Conservation (phyloP, 2,888 invertebrate genomes). For the Glaucopsyche alexis region DNA sequence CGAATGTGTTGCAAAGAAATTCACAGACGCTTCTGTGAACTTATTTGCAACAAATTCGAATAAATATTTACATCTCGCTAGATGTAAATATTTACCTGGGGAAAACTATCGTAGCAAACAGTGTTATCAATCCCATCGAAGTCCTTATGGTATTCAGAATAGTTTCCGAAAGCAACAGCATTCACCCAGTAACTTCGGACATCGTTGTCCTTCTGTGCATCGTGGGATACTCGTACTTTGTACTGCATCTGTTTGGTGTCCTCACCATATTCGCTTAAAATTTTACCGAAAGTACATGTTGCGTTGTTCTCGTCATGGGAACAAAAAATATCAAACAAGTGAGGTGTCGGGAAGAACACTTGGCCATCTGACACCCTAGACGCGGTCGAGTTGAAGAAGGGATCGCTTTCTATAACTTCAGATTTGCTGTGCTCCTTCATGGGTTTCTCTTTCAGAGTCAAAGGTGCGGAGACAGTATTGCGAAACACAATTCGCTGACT, state of each 20-base stretch:
- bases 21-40: too few relatives aligned
- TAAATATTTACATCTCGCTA: too few relatives aligned
- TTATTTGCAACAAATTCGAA: too few relatives aligned
- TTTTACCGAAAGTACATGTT: constrained; percentile 60
- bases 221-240: constrained; percentile 59
- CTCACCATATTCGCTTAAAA: constrained; percentile 54
- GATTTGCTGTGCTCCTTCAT: constrained; percentile 75
- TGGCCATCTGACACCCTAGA: constrained; percentile 75
- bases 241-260: constrained; percentile 48
- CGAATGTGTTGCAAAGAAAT: neutral
- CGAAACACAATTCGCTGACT: constrained; percentile 63
- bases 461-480: constrained; percentile 60
- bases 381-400: constrained; percentile 78
- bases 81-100: constrained; percentile 45
- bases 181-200: constrained; percentile 59
- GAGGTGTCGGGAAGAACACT: constrained; percentile 82
- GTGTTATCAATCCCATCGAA: constrained; percentile 54
- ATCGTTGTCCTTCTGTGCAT: constrained; percentile 51
- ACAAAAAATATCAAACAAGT: constrained; percentile 69
- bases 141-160: constrained; percentile 51
- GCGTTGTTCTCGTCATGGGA: constrained; percentile 58
- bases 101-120: constrained; percentile 60
- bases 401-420: constrained; percentile 78
- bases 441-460: constrained; percentile 51
- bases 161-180: constrained; percentile 53